Evolutionary conservation across 35 echinoderm and acorn worm genomes (phyloP).

Genomic region (Patiria miniata): DNA sequence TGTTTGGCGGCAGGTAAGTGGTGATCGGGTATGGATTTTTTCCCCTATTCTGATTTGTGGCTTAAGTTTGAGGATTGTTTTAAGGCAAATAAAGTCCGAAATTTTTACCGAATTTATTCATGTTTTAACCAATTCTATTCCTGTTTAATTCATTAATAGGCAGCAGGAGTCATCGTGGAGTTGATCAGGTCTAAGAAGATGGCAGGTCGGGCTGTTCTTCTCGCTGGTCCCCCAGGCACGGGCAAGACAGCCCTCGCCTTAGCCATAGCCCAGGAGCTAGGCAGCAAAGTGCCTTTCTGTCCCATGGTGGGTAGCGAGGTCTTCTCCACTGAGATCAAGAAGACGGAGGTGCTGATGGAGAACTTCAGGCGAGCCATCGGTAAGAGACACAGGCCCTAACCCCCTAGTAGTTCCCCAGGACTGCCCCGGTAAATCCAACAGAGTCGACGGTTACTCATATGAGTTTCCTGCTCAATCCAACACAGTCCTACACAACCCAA

Average conservation of each 20-base stretch:
- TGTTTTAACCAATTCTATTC: not conserved
- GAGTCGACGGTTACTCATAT: too few relatives aligned
- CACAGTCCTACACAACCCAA: too few relatives aligned
- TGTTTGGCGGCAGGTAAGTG: too few relatives aligned
- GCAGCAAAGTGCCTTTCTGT: constrained; percentile 96
- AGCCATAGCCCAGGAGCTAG: constrained; percentile 92
- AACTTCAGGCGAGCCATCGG: constrained; percentile 98
- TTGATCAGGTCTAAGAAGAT: constrained; percentile 94
- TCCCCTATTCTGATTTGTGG: too few relatives aligned
- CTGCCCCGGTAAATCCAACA: too few relatives aligned
- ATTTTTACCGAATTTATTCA: too few relatives aligned
- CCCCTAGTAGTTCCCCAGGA: too few relatives aligned
- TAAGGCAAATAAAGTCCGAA: too few relatives aligned
- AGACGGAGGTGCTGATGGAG: constrained; percentile 98
- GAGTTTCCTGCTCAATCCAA: too few relatives aligned
- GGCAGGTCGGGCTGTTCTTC: constrained; percentile 88
- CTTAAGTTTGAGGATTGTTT: too few relatives aligned
- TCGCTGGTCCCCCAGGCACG: constrained; percentile 95
- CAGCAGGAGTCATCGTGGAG: constrained; percentile 87
- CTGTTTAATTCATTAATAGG: constrained; percentile 51
- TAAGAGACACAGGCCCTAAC: too few relatives aligned
- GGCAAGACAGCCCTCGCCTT: constrained; percentile 96
- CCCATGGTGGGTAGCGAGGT: constrained; percentile 99
- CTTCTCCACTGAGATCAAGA: constrained; percentile 98
- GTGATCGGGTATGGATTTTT: too few relatives aligned